A percentile compares a stretch with the other conserved stretches of the same genome.
phyloP scores from a whole-genome alignment of 2,888 invertebrate genomes.

The Gasteruption jaculator region DNA sequence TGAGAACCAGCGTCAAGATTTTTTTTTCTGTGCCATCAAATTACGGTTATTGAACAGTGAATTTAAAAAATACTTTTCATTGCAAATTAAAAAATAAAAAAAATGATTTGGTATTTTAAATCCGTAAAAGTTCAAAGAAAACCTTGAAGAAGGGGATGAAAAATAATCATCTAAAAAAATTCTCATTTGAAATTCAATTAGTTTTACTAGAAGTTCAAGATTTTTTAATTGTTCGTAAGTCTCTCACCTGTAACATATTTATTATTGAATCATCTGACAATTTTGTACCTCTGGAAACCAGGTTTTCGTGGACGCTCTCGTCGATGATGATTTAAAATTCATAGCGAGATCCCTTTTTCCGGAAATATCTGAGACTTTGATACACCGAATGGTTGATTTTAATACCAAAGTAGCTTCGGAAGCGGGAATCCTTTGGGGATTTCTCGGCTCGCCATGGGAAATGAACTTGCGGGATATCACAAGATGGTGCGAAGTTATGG shows the following conservation, averaged over 20 bases:
- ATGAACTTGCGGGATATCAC: slow-evolving; percentile 94
- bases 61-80: not conserved
- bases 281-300: no score
- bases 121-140: no score
- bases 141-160: no score
- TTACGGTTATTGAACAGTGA: not conserved
- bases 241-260: no score
- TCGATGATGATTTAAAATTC: slow-evolving; percentile 43
- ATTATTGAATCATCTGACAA: no score
- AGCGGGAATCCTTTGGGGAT: slow-evolving; percentile 68
- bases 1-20: no score
- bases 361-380: slow-evolving; percentile 57
- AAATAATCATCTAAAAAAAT: no score
- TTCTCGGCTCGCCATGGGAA: slow-evolving; percentile 89
- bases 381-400: slow-evolving; percentile 73
- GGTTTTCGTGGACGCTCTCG: slow-evolving; percentile 60
- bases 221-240: no score
- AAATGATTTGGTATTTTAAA: no score
- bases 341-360: slow-evolving; percentile 69
- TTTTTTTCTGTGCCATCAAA: no score
- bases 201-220: no score
- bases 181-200: no score
- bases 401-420: slow-evolving; percentile 66
- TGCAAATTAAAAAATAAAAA: not conserved
- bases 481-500: slow-evolving; percentile 83